Percentiles rank a stretch among this genome's conserved stretches.
These are phyloP conservation scores for Yponomeuta malinellus DNA, from an alignment of 2,888 invertebrate species.

Conservation along the genomic window DNA sequence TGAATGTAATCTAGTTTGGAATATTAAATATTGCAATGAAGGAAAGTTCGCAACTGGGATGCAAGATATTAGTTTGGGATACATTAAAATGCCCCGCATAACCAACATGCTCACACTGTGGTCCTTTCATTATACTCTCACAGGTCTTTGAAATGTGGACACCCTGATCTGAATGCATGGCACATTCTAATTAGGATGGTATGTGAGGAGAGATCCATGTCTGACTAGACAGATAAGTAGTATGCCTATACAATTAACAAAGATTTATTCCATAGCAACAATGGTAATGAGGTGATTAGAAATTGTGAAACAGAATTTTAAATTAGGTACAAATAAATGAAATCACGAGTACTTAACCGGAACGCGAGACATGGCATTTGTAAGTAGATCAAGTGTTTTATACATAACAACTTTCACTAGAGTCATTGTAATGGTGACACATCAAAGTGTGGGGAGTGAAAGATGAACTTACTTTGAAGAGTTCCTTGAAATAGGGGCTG, in stretches of 20 bases:
- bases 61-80: neutral
- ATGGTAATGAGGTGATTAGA: slow-evolving; percentile 71
- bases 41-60: neutral
- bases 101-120: neutral
- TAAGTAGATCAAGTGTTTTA: slow-evolving; percentile 76
- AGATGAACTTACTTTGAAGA: slow-evolving; percentile 85
- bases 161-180: neutral
- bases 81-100: neutral
- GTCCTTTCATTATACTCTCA: neutral
- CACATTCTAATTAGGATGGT: slow-evolving; percentile 1
- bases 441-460: slow-evolving; percentile 75
- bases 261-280: slow-evolving; percentile 37
- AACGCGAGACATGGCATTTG: slow-evolving; percentile 76
- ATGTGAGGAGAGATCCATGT: slow-evolving; percentile 5
- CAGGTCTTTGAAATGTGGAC: neutral
- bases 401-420: slow-evolving; percentile 76
- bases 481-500: slow-evolving; percentile 91
- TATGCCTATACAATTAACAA: slow-evolving; percentile 11
- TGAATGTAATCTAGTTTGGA: neutral
- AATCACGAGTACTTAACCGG: slow-evolving; percentile 76
- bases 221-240: neutral
- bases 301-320: slow-evolving; percentile 73
- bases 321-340: slow-evolving; percentile 74
- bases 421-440: slow-evolving; percentile 77
- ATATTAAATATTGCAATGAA: neutral